A percentile compares a stretch with the other conserved stretches of the same genome.
Conservation (phyloP, 2,113 vertebrate species). For the Mionectes macconnelli region DNA sequence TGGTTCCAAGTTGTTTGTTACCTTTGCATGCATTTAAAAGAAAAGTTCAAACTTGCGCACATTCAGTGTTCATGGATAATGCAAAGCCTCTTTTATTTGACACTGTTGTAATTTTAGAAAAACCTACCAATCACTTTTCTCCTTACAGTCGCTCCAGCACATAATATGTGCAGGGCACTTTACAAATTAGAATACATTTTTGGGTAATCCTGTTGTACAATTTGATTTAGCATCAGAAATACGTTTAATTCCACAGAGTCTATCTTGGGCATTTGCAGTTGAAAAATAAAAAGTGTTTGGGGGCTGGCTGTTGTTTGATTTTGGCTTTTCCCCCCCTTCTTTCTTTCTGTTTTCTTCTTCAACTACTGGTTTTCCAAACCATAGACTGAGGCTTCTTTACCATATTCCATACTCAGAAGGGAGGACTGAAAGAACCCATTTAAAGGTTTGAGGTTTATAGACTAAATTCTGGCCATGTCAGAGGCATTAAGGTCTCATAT, state of each 20-base stretch:
- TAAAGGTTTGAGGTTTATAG: not conserved
- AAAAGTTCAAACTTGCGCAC: not conserved
- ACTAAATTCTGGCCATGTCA: not conserved
- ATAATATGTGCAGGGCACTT: not conserved
- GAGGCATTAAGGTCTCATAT: not conserved
- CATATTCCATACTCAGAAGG: not conserved
- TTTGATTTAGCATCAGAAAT: constrained; percentile 66
- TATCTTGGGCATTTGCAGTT: constrained; percentile 35
- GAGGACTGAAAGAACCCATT: not conserved
- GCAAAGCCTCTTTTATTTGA: constrained; percentile 42
- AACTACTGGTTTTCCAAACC: not conserved
- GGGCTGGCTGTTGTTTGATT: not conserved
- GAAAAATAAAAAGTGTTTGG: constrained; percentile 1
- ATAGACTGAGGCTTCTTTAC: not conserved
- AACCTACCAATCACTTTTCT: constrained; percentile 45
- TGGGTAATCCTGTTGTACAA: constrained; percentile 44
- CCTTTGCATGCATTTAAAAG: constrained; percentile 1
- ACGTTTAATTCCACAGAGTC: constrained; percentile 54
- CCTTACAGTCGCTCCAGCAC: constrained; percentile 39
- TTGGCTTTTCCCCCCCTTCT: not conserved
- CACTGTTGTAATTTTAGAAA: constrained; percentile 51
- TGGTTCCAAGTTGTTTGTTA: constrained; percentile 29
- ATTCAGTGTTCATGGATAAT: constrained; percentile 40
- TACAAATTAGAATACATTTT: constrained; percentile 49
- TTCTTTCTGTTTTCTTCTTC: not conserved